Percentiles rank a stretch among this genome's conserved stretches.
Conservation (phyloP, 2,888 invertebrate genomes). For the Agrochola lychnidis region DNA sequence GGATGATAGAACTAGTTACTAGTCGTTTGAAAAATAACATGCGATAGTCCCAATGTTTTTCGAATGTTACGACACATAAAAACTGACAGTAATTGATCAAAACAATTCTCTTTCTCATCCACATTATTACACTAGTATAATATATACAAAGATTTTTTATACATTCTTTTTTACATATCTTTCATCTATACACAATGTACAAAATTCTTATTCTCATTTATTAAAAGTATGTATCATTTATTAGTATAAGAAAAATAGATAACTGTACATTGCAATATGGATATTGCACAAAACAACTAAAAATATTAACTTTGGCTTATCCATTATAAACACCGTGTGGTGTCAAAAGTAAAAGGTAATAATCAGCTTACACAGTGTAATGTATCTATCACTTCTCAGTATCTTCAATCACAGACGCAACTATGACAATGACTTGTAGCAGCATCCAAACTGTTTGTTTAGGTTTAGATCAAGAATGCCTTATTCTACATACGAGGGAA, state of each 20-base stretch:
- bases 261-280: constrained; percentile 89
- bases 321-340: constrained; percentile 84
- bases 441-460: constrained; percentile 65
- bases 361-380: constrained; percentile 70
- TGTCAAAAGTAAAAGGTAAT: constrained; percentile 75
- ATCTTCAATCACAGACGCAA: constrained; percentile 73
- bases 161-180: constrained; percentile 83
- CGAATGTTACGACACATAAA: constrained; percentile 43
- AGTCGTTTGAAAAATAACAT: constrained; percentile 59
- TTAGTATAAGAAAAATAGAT: constrained; percentile 79
- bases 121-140: constrained; percentile 70
- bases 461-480: constrained; percentile 17
- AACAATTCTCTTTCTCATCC: constrained; percentile 70
- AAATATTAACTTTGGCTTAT: constrained; percentile 89
- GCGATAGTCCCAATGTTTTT: constrained; percentile 50
- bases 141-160: constrained; percentile 85
- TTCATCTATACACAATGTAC: constrained; percentile 89
- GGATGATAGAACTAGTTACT: constrained; percentile 63
- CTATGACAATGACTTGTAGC: constrained; percentile 68
- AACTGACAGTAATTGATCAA: constrained; percentile 53
- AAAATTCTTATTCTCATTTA: constrained; percentile 79
- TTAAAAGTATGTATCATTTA: constrained; percentile 77
- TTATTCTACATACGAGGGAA: background rate
- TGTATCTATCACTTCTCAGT: constrained; percentile 69
- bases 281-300: constrained; percentile 89